A percentile compares a stretch with the other conserved stretches of the same genome.
Conservation (phyloP, 2,113 vertebrate species). For the Strix aluco region DNA sequence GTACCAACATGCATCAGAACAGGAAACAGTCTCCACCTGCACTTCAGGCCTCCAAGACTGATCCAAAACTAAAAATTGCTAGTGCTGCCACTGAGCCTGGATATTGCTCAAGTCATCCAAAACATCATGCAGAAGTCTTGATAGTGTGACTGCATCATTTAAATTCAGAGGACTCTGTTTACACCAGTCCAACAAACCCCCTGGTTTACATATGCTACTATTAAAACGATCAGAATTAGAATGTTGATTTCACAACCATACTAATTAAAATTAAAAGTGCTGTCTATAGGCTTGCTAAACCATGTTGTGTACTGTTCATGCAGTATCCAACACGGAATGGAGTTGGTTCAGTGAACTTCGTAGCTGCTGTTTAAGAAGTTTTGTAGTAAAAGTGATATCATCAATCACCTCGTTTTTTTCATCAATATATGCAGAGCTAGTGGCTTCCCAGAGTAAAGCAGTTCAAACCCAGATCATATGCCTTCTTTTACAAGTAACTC, state of each 20-base stretch:
- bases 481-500: background rate
- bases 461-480: background rate
- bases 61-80: background rate
- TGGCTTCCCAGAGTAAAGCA: background rate
- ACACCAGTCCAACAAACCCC: rapidly evolving
- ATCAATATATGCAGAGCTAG: background rate
- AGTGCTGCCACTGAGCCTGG: background rate
- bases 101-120: background rate
- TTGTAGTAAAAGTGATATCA: background rate
- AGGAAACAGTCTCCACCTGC: background rate
- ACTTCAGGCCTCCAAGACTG: background rate
- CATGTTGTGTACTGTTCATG: background rate
- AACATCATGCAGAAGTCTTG: background rate
- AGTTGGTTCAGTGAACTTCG: background rate
- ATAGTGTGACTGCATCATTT: background rate
- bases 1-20: background rate
- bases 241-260: background rate
- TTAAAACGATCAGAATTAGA: background rate
- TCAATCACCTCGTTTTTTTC: background rate
- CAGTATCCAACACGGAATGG: background rate
- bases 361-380: background rate
- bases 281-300: background rate
- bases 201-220: background rate
- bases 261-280: background rate
- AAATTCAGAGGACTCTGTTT: background rate